Conservation (phyloP, 2,797 vertebrate species). For the Channa striata region DNA sequence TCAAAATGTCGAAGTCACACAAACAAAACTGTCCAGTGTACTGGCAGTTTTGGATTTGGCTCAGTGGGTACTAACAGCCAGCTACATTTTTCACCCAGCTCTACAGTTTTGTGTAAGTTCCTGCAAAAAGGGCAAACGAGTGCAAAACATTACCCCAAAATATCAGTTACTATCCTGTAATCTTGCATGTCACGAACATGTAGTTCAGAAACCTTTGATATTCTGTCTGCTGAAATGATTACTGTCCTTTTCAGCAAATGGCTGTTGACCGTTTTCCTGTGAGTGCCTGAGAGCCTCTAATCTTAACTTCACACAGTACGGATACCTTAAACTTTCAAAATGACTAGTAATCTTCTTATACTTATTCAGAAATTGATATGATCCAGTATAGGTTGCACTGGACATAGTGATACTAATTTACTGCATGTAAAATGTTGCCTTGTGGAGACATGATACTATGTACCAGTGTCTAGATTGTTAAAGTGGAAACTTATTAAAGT, state of each 20-base stretch:
- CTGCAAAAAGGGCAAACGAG: not conserved
- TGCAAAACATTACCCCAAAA: not conserved
- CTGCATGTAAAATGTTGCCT: not conserved
- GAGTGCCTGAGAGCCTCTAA: conserved; percentile 8
- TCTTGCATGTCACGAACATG: not conserved
- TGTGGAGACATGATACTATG: not conserved
- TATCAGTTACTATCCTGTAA: not conserved
- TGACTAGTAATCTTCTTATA: not conserved
- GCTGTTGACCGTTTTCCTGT: conserved; percentile 5
- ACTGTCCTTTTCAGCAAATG: conserved; percentile 13
- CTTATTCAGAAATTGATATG: not conserved
- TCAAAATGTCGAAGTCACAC: conserved; percentile 30
- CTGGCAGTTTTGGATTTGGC: not conserved
- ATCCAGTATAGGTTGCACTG: not conserved
- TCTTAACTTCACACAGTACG: not conserved
- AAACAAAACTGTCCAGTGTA: conserved; percentile 18
- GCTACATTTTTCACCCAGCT: not conserved
- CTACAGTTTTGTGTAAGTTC: not conserved
- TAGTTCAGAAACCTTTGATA: conserved; percentile 19
- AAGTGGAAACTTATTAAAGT: not conserved
- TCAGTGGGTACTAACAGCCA: not conserved
- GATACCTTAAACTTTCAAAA: not conserved
- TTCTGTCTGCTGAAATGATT: conserved; percentile 27
- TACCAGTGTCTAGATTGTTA: not conserved
- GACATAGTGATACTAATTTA: not conserved